phyloP scores from a whole-genome alignment of 2,888 invertebrate genomes.

The Panzeria rudis region DNA sequence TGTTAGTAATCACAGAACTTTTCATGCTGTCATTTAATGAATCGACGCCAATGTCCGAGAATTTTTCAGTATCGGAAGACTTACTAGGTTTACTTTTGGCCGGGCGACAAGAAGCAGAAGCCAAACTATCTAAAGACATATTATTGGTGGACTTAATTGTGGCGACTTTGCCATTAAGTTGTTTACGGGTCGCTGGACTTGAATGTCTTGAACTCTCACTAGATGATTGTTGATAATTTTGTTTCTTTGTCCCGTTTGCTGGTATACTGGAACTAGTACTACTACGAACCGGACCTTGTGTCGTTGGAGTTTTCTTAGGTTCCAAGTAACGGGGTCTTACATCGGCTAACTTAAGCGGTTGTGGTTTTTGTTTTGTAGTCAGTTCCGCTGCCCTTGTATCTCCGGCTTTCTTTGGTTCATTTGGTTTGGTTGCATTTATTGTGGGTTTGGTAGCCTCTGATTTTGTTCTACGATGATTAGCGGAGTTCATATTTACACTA shows the following conservation, averaged over 20 bases:
- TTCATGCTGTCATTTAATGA: slow-evolving; percentile 83
- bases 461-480: slow-evolving; percentile 81
- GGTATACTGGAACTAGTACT: slow-evolving; percentile 82
- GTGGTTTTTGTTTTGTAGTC: slow-evolving; percentile 67
- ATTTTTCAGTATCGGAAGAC: slow-evolving; percentile 74
- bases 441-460: slow-evolving; percentile 80
- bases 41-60: slow-evolving; percentile 80
- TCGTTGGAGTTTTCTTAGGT: slow-evolving; percentile 83
- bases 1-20: slow-evolving; percentile 83
- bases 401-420: slow-evolving; percentile 60
- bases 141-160: slow-evolving; percentile 81
- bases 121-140: slow-evolving; percentile 82
- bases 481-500: slow-evolving; percentile 73
- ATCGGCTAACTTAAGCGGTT: slow-evolving; percentile 76
- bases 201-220: slow-evolving; percentile 83
- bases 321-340: slow-evolving; percentile 87
- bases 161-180: slow-evolving; percentile 70
- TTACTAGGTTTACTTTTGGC: slow-evolving; percentile 73
- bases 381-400: slow-evolving; percentile 56
- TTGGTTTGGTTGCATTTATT: slow-evolving; percentile 38
- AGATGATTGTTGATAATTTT: slow-evolving; percentile 82
- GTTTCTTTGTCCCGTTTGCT: slow-evolving; percentile 76
- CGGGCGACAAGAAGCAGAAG: slow-evolving; percentile 79
- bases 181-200: slow-evolving; percentile 79
- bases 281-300: slow-evolving; percentile 79